Evolutionary conservation across 2,113 vertebrate genomes (phyloP), one percentile per base, ranked within the genome.

Genomic region (Puntigrus tetrazona): DNA sequence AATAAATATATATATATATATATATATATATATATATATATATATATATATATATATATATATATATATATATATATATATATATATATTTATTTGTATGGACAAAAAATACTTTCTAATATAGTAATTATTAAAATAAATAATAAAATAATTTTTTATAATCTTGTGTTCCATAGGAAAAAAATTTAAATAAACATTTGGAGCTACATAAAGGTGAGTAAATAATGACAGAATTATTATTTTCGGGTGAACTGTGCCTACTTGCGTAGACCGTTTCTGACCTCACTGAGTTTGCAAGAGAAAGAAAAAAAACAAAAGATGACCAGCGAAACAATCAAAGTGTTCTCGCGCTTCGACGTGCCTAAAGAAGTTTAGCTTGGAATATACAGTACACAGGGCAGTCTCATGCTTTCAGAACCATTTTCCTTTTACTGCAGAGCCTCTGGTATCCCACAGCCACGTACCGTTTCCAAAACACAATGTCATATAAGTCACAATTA

Each of bases 271-370:
- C 18, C 25, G 34, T 78, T 78, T 78, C 22, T 43, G 77, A 27
- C n/a, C n/a, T 50, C 41, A 76, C 11, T 70, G 47, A 74, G 81
- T 25, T 73, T 41, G 43, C 13, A n/a, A 78, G 80, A 57, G 43
- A 59, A 61, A n/a, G 10, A 47, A 65, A 69, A 82, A 38, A 75
- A 50, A 59, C n/a, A n/a, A n/a, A n/a, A 16, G 41, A 20, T 34
- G 25, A 41, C 3, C 52, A 43, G 10, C 67, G 36, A 85, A 88
- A 65, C 47, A 87, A 85, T 87, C 69, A 57, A 78, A 86, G 61
- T 83, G 75, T 83, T 83, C 14, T 76, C 76, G 77, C 22, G 61
- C 34, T 85, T 87, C 41, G 47, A 72, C 41, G 80, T 80, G 86
- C 88, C 80, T 81, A 80, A 70, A 75, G 72, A 77, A 9, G 52